A percentile compares a stretch with the other conserved stretches of the same genome.
Evolutionary conservation across 1,140 invertebrate genomes (phyloP).

Genomic region (Drosophila gunungcola): DNA sequence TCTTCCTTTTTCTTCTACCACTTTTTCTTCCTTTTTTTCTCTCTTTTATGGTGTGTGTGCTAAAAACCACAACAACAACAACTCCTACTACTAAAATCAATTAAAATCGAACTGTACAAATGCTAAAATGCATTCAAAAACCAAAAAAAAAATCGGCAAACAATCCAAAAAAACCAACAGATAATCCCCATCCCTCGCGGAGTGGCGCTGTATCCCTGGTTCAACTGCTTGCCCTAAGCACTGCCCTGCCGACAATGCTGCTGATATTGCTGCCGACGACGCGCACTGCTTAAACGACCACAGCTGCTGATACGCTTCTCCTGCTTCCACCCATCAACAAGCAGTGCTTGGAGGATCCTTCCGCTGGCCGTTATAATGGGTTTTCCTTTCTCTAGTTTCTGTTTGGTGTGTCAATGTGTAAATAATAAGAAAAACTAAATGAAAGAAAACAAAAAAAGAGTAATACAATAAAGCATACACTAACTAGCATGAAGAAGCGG

Average conservation of each 20-base stretch:
- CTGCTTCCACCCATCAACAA: constrained; percentile 18
- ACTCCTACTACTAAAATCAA: constrained; percentile 38
- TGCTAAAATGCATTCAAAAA: constrained; percentile 14
- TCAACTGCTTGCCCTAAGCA: constrained; percentile 42
- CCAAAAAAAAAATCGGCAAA: constrained; percentile 17
- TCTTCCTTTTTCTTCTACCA: constrained; percentile 83
- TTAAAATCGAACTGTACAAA: constrained; percentile 43
- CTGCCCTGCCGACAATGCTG: constrained; percentile 35
- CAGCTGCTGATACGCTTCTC: constrained; percentile 1
- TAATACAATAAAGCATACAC: constrained; percentile 30
- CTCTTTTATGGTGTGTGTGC: constrained; percentile 77
- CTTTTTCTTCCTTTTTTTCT: constrained; percentile 78
- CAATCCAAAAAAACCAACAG: constrained; percentile 36
- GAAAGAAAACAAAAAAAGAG: neutral
- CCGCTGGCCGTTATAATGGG: constrained; percentile 23
- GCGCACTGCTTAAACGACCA: constrained; percentile 50
- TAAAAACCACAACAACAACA: constrained; percentile 48
- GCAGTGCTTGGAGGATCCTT: constrained; percentile 53
- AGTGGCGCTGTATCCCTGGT: constrained; percentile 47
- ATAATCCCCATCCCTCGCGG: constrained; percentile 62
- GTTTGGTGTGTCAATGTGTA: constrained; percentile 43
- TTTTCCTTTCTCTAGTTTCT: constrained; percentile 32
- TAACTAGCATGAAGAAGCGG: constrained; percentile 35
- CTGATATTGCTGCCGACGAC: constrained; percentile 23
- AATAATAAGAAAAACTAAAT: constrained; percentile 43